Base-by-base conservation (phyloP, 2,797 vertebrate species). In the Labroides dimidiatus region DNA sequence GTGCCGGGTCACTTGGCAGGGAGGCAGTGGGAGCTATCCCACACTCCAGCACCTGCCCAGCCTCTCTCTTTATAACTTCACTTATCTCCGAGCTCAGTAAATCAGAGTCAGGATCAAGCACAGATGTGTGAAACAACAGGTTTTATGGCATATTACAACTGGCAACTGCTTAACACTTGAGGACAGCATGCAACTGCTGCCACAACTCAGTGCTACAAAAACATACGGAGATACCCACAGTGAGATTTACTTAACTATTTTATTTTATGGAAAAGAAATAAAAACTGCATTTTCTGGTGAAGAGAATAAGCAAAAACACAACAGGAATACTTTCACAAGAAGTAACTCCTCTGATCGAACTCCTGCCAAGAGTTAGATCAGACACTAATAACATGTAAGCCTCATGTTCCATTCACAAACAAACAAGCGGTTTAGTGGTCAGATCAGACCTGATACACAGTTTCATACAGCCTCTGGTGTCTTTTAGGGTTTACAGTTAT, bases 1-100 rank as follows among this genome's bases (percentile, higher is more conserved):
- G 81, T 76, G 69, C 64, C 52, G 64, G 80, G 73, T 78, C 66
- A 76, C 75, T 89, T 87, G 82, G 80, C 82, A 86, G 68, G 45
- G 76, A 69, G 53, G 76, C 53, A 66, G 76, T 82, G 72, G 66
- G 80, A 87, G 80, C 52, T 36, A 19, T 72, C 69, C 78, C 23
- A 41, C 80, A 80, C 81, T 68, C 69, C 14, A 58, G 77, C 87
- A 90, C 85, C 88, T 90, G 87, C 89, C 85, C 75, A 79, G 77
- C 76, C 78, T 68, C 21, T 71, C 80, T 39, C 12, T 14, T 39
- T 14, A 87, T 84, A 78, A 75, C 75, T 49, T 63, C 9, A 67
- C 81, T 82, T 84, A 85, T 84, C 62, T 83, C 75, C 54, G 74
- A 65, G 63, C 82, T 83, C 75, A 81, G 76, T 79, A 71, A 80